phyloP scores from a whole-genome alignment of 1,140 invertebrate genomes.

The Panonychus citri region DNA sequence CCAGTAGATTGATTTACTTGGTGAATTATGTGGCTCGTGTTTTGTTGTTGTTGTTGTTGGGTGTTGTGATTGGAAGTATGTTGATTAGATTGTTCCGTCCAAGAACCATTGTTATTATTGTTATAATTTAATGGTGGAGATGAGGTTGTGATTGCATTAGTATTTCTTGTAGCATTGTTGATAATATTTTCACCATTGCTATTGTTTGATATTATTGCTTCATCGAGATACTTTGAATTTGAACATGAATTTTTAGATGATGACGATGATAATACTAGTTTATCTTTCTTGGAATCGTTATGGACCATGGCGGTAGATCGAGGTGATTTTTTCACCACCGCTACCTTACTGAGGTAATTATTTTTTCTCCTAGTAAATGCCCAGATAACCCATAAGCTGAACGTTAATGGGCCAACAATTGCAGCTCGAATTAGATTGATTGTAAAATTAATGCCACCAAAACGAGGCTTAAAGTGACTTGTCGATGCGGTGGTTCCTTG shows the following conservation, averaged over 20 bases:
- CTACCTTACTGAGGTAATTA: not conserved
- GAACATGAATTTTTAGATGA: not conserved
- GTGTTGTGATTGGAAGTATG: no score
- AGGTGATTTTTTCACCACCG: no score
- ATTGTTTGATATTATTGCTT: not conserved
- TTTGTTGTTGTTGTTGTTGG: no score
- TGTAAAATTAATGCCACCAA: conserved; percentile 23
- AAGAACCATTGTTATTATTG: no score
- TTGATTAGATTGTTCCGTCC: no score
- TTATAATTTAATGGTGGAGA: no score
- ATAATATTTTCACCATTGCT: no score
- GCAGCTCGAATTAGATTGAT: conserved; percentile 26
- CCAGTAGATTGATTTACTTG: conserved; percentile 16
- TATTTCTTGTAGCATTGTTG: no score
- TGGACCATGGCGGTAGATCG: no score
- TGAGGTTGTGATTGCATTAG: no score
- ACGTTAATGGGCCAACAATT: conserved; percentile 29
- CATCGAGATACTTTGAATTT: not conserved
- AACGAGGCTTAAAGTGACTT: conserved; percentile 21
- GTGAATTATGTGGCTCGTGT: conserved; percentile 2
- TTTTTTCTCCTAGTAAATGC: conserved; percentile 14
- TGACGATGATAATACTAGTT: conserved; percentile 1
- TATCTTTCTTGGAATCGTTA: no score
- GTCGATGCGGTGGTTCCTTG: conserved; percentile 13
- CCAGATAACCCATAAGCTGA: conserved; percentile 27